Percentiles rank a stretch among this genome's conserved stretches.
phyloP scores from a whole-genome alignment of 2,888 invertebrate species.

The Buathra laborator region DNA sequence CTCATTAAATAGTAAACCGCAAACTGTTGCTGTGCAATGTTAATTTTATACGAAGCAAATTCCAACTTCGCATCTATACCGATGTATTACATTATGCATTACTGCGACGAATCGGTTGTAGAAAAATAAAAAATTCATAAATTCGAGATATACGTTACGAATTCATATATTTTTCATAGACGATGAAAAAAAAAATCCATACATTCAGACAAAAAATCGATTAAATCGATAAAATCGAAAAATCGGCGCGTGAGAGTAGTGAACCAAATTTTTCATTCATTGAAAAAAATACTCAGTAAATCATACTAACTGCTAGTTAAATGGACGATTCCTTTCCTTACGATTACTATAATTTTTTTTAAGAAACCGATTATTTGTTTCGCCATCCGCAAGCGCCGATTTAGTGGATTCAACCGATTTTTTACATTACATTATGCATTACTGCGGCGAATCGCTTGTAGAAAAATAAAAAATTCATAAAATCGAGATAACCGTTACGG shows the following conservation, averaged over 20 bases:
- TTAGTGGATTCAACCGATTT: background rate
- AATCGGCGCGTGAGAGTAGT: too few species aligned
- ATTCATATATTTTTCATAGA: background rate
- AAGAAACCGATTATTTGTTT: too few species aligned
- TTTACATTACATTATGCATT: background rate
- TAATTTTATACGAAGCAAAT: slow-evolving; percentile 13
- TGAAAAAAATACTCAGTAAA: too few species aligned
- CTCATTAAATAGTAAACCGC: slow-evolving; percentile 11
- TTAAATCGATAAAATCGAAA: too few species aligned
- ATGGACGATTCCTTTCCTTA: too few species aligned
- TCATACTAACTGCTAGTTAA: too few species aligned
- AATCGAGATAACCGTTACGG: background rate
- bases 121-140: background rate
- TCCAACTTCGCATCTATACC: background rate
- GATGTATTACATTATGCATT: background rate
- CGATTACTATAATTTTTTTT: too few species aligned
- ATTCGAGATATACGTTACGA: background rate
- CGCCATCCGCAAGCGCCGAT: too few species aligned
- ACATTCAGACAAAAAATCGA: background rate
- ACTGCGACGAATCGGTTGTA: background rate
- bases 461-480: background rate
- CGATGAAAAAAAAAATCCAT: background rate
- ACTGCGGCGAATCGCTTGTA: background rate
- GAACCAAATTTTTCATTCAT: too few species aligned
- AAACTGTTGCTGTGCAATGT: slow-evolving; percentile 31